phyloP scores from a whole-genome alignment of 2,888 invertebrate species.

The Lacanobia wlatinum region DNA sequence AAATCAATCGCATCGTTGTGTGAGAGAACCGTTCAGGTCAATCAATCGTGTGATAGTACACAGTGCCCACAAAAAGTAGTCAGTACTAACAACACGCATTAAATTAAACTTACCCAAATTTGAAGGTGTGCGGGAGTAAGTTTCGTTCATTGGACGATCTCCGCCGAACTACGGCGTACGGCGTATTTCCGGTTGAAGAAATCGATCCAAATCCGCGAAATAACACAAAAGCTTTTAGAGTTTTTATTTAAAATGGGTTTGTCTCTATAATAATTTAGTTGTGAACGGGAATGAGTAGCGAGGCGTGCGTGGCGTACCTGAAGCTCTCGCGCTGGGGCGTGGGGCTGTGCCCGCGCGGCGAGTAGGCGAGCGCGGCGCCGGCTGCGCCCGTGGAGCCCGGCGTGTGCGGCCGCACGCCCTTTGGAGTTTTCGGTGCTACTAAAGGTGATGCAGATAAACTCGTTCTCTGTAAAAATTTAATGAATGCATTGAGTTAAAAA shows the following conservation, averaged over 20 bases:
- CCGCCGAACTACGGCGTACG: conserved; percentile 14
- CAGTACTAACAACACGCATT: conserved; percentile 45
- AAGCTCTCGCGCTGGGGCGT: conserved; percentile 93
- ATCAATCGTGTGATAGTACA: conserved; percentile 31
- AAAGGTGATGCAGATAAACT: conserved; percentile 88
- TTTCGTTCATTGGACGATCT: conserved; percentile 20
- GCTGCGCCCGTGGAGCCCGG: conserved; percentile 86
- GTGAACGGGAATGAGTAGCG: conserved; percentile 6
- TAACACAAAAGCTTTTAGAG: conserved; percentile 38
- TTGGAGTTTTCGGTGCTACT: conserved; percentile 88
- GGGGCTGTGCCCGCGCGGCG: conserved; percentile 95
- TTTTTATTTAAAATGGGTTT: conserved; percentile 6
- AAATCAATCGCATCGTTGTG: conserved; percentile 56
- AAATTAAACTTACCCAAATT: conserved; percentile 33
- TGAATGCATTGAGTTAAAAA: background rate
- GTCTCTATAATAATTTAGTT: background rate
- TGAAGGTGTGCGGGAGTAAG: conserved; percentile 13
- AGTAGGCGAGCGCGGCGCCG: conserved; percentile 91
- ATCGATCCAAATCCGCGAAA: conserved; percentile 36
- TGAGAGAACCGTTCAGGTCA: conserved; percentile 40
- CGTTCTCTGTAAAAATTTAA: conserved; percentile 77
- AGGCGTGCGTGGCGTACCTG: conserved; percentile 91
- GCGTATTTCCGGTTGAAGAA: conserved; percentile 26
- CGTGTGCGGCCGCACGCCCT: conserved; percentile 87
- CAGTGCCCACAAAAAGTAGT: conserved; percentile 16